Conservation (phyloP, 2,888 invertebrate species). For the Perizoma flavofasciatum region DNA sequence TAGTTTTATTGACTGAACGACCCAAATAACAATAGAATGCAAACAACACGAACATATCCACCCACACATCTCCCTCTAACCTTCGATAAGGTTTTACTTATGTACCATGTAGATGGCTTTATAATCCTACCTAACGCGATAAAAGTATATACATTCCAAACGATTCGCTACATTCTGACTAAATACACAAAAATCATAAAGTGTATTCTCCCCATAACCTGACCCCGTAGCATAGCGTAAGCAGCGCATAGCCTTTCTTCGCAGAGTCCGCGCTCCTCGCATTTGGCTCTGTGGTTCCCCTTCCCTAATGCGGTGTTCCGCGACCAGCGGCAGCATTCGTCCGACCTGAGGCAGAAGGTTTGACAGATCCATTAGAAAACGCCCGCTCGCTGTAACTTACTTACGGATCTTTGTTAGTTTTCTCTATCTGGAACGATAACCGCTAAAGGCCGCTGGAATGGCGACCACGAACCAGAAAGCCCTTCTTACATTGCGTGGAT, state of each 20-base stretch:
- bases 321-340: slow-evolving; percentile 77
- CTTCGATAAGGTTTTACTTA: neutral
- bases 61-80: neutral
- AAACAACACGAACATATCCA: neutral
- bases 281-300: slow-evolving; percentile 85
- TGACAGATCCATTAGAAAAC: slow-evolving; percentile 46
- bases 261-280: slow-evolving; percentile 83
- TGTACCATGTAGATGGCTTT: neutral
- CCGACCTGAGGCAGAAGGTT: slow-evolving; percentile 80
- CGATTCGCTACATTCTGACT: no score
- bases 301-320: slow-evolving; percentile 84
- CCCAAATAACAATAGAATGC: neutral
- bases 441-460: neutral
- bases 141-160: neutral
- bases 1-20: slow-evolving; percentile 6
- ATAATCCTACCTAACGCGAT: neutral
- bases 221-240: slow-evolving; percentile 18
- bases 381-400: slow-evolving; percentile 19
- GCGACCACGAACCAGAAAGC: no score
- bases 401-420: slow-evolving; percentile 21
- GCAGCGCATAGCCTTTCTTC: slow-evolving; percentile 54
- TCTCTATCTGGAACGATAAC: neutral
- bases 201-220: slow-evolving; percentile 1
- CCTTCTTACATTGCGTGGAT: no score
- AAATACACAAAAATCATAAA: no score